Conservation (phyloP, 2,113 vertebrate genomes). For the Pyxicephalus adspersus region DNA sequence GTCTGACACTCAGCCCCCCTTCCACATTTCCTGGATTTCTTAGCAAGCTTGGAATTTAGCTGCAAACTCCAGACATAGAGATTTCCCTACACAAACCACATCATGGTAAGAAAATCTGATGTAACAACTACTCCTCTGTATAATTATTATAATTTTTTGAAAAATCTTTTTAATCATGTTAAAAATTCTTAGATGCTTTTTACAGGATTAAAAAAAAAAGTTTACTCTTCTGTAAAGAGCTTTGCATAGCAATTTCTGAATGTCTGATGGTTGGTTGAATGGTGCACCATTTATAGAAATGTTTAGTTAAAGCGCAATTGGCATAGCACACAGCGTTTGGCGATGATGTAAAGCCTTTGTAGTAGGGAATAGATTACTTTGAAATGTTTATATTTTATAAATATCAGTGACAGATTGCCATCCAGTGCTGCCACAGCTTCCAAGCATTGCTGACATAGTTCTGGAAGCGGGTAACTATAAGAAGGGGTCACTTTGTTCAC, state of each 20-base stretch:
- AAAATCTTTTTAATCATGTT: neutral
- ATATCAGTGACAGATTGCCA: neutral
- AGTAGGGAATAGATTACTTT: constrained; percentile 3
- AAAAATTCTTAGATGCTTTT: neutral
- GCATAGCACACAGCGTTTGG: neutral
- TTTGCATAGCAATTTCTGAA: no score
- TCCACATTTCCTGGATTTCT: constrained; percentile 32
- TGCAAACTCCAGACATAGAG: neutral
- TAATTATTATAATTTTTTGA: neutral
- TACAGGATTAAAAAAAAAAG: neutral
- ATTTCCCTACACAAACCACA: constrained; percentile 22
- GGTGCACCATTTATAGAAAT: constrained; percentile 9
- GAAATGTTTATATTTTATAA: neutral
- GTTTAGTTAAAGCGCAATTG: neutral
- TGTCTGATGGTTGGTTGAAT: no score
- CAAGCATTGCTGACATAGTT: constrained; percentile 1
- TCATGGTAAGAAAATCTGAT: constrained; percentile 42
- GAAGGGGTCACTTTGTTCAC: neutral
- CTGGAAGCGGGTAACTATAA: neutral
- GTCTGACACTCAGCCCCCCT: constrained; percentile 2
- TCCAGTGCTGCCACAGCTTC: neutral
- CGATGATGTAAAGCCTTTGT: neutral
- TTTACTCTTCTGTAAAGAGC: no score
- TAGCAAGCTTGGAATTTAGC: constrained; percentile 32
- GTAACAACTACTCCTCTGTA: neutral